Evolutionary conservation across 2,797 vertebrate species (phyloP).

Genomic region (Characodon lateralis): DNA sequence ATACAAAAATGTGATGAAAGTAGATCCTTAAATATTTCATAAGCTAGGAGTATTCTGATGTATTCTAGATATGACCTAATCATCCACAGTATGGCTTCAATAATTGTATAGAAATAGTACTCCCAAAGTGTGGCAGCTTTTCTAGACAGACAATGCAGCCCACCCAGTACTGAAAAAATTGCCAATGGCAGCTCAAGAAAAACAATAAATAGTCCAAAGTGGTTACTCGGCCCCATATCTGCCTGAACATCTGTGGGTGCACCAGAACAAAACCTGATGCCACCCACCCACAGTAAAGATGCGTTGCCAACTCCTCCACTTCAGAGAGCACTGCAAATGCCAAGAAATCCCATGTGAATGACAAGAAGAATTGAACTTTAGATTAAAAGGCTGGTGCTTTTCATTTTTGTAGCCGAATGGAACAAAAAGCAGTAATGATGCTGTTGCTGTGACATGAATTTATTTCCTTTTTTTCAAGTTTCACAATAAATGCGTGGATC

Average conservation of each 20-base stretch:
- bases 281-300: conserved; percentile 13
- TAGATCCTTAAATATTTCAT: background rate
- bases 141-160: background rate
- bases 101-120: background rate
- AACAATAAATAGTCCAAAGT: conserved; percentile 1
- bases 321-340: background rate
- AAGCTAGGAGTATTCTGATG: background rate
- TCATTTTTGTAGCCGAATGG: background rate
- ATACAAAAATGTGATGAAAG: background rate
- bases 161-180: background rate
- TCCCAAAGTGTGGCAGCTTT: background rate
- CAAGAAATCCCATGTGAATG: conserved; percentile 7
- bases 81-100: background rate
- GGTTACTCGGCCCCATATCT: background rate
- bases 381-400: background rate
- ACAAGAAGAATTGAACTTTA: background rate
- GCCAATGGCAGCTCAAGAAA: background rate
- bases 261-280: conserved; percentile 3
- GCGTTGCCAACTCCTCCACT: conserved; percentile 2
- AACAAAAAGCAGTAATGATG: background rate
- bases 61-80: background rate
- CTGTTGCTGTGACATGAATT: background rate
- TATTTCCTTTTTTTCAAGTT: background rate
- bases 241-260: conserved; percentile 12
- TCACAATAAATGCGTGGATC: background rate